phyloP scores from a whole-genome alignment of 2,888 invertebrate species.

The Linnaemya tessellans region DNA sequence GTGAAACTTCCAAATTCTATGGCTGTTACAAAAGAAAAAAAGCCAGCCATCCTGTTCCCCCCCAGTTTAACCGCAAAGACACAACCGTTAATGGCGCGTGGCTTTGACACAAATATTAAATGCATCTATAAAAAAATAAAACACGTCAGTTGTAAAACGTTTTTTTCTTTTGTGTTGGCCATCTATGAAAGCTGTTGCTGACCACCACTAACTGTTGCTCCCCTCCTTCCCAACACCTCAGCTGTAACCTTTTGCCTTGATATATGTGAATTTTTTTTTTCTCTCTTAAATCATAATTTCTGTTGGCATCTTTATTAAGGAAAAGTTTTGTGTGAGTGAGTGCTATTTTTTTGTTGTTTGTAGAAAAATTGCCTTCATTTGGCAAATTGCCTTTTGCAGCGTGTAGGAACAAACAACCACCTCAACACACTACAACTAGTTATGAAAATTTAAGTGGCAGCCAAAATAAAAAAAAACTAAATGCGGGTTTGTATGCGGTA shows the following conservation, averaged over 20 bases:
- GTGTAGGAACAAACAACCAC: neutral
- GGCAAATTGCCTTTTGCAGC: conserved; percentile 12
- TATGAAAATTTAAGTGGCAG: conserved; percentile 36
- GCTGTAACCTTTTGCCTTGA: neutral
- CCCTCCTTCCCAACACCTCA: neutral
- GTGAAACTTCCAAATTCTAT: neutral
- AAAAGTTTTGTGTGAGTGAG: conserved; percentile 5
- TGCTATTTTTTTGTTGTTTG: neutral
- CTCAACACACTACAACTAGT: conserved; percentile 4
- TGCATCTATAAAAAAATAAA: neutral
- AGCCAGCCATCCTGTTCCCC: too few relatives aligned
- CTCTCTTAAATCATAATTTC: conserved; percentile 18
- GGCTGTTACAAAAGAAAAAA: neutral
- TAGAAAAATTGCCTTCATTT: conserved; percentile 38
- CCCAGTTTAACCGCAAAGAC: conserved; percentile 2
- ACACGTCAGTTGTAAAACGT: neutral
- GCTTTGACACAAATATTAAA: conserved; percentile 49
- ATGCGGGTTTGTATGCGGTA: conserved; percentile 57
- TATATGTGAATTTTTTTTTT: conserved; percentile 45
- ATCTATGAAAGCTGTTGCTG: conserved; percentile 25
- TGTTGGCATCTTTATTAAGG: conserved; percentile 15
- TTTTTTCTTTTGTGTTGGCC: neutral
- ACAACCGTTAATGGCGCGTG: conserved; percentile 56
- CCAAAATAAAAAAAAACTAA: neutral
- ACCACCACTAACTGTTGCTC: neutral